Base-by-base conservation (phyloP, 2,888 invertebrate species). In the Galerucella calmariensis region DNA sequence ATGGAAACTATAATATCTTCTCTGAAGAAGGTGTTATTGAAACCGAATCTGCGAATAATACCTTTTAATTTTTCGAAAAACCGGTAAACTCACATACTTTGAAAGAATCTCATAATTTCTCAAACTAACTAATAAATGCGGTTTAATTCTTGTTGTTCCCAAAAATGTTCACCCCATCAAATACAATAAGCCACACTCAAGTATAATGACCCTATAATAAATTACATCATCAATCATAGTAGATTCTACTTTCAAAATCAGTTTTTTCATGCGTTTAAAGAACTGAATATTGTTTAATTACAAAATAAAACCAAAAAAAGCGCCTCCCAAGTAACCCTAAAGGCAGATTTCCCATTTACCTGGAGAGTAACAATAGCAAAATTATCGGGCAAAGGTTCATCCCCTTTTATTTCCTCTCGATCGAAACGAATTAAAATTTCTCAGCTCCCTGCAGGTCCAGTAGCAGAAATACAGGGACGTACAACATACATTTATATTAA, bases 341-440 rank as follows among this genome's bases (percentile, higher is more conserved):
- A 80, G 70, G 69, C 62, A 67, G 73, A 73, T 73, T 75, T 75
- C 59, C 56, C 72, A 78, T 81, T 82, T 83, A 84, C 84, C 84
- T 84, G 83, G 78, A 78, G 69, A 41, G 59, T 77, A 69, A 82
- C 80, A 81, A 81, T 80, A 76, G 79, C 71, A 78, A 82, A 82
- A 83, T 84, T 84, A 84, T 84, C 81, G 82, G 83, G 80, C 81
- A 82, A 83, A 83, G 68, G 72, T 75, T 75, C 72, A 75, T 75
- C 75, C 75, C 84, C 84, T 83, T 35, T 82, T 81, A 82, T 81
- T 81, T 80, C 77, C 72, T 80, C 78, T 80, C 82, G 81, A 83
- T 84, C 82, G 82, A 79, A 81, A 82, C 82, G 83, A 83, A 83
- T 83, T 81, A 82, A 56, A 81, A 80, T 82, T 84, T 83, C 84